A percentile compares a stretch with the other conserved stretches of the same genome.
These are phyloP conservation scores for Solea senegalensis DNA, from an alignment of 2,113 vertebrate genomes.

Conservation along the genomic window DNA sequence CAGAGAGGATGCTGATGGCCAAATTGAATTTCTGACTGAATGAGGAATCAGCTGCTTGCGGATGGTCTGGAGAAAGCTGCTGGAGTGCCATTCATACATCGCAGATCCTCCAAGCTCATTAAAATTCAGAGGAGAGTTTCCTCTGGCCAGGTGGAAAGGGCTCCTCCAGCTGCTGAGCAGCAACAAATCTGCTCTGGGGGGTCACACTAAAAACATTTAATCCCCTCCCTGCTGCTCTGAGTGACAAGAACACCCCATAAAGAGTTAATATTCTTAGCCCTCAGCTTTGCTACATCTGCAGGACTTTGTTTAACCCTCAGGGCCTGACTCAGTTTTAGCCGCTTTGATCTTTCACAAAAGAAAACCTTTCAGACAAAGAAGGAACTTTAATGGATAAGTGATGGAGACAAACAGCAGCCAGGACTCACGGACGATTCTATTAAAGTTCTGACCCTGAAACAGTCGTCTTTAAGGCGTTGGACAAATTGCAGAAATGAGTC, in stretches of 20 bases:
- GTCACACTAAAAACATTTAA: conserved; percentile 84
- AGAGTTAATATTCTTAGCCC: conserved; percentile 54
- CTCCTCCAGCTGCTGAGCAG: conserved; percentile 86
- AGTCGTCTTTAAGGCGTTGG: too few species aligned
- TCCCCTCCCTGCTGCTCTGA: conserved; percentile 84
- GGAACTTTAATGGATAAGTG: neutral
- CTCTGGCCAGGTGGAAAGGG: conserved; percentile 80
- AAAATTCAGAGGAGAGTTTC: conserved; percentile 88
- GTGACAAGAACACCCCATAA: conserved; percentile 83
- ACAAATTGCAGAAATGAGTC: too few species aligned
- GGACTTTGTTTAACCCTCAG: conserved; percentile 16
- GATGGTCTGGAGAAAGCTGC: conserved; percentile 86
- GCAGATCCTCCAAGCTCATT: conserved; percentile 88
- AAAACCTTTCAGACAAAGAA: conserved; percentile 11
- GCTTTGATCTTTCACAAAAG: conserved; percentile 14
- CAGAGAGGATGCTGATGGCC: conserved; percentile 67
- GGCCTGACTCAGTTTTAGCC: conserved; percentile 1
- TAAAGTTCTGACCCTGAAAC: too few species aligned
- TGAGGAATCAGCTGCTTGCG: conserved; percentile 88
- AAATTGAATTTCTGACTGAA: conserved; percentile 94
- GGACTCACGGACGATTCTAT: too few species aligned
- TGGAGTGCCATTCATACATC: conserved; percentile 91
- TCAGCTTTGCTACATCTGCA: neutral
- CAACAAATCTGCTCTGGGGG: conserved; percentile 79
- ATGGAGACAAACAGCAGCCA: neutral